These are phyloP conservation scores for Marcusenius ussheri DNA, from an alignment of 2,113 vertebrate species.

Conservation along the genomic window DNA sequence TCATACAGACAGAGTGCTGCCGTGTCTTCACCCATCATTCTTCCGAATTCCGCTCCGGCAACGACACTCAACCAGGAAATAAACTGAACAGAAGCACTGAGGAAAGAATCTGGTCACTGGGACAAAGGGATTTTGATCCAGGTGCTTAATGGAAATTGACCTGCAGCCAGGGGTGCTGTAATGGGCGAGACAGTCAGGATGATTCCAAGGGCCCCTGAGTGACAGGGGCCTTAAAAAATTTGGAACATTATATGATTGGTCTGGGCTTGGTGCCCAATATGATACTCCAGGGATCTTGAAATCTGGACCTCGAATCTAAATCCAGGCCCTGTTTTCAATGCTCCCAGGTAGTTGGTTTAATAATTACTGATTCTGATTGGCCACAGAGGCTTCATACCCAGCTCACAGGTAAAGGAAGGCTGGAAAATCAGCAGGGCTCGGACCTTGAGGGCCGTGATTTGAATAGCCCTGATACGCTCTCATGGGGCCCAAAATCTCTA, in stretches of 20 bases:
- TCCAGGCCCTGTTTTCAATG: no score
- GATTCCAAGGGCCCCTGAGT: no score
- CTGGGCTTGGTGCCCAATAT: background rate
- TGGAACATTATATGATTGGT: background rate
- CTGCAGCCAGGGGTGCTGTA: background rate
- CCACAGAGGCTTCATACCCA: no score
- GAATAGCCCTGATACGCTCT: no score
- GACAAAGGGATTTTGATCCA: background rate
- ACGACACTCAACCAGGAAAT: background rate
- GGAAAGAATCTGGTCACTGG: background rate
- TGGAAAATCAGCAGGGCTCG: no score
- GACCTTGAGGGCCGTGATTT: no score
- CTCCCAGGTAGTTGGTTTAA: no score
- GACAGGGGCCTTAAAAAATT: background rate
- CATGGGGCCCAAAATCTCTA: background rate
- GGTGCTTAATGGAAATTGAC: background rate
- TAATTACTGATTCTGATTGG: no score
- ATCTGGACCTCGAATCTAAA: no score
- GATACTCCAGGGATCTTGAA: no score
- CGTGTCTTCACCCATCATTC: background rate
- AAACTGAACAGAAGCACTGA: background rate
- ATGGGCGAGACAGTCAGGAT: background rate
- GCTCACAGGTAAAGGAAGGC: no score
- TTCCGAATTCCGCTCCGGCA: background rate
- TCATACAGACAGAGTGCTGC: no score